phyloP scores from a whole-genome alignment of 2,113 vertebrate species.

The Mustela nigripes region DNA sequence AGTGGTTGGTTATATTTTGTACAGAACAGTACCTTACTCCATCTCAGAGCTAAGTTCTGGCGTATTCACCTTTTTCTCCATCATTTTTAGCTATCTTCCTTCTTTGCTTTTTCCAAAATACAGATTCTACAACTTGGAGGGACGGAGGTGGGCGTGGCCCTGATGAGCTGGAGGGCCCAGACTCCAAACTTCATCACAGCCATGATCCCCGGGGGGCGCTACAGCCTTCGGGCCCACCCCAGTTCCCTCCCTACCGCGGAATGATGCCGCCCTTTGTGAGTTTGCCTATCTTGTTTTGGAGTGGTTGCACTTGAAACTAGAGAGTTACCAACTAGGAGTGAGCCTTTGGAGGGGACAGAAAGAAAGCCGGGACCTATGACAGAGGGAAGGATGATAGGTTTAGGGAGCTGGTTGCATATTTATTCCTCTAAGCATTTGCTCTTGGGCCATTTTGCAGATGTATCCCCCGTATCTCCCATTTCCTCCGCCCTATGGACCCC shows the following conservation, averaged over 20 bases:
- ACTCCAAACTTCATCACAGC: conserved; percentile 86
- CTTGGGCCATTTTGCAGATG: conserved; percentile 89
- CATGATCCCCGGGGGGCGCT: conserved; percentile 89
- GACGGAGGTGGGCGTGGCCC: conserved; percentile 94
- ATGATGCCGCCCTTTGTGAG: conserved; percentile 96
- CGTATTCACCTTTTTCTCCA: neutral
- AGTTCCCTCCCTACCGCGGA: conserved; percentile 94
- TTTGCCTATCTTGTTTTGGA: conserved; percentile 59
- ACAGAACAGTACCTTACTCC: neutral
- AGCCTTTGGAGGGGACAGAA: neutral
- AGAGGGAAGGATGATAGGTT: neutral
- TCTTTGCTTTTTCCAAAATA: conserved; percentile 44
- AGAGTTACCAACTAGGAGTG: neutral
- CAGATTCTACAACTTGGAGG: conserved; percentile 96
- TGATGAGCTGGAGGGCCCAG: conserved; percentile 89
- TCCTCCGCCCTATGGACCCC: conserved; percentile 94
- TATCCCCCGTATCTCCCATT: conserved; percentile 96
- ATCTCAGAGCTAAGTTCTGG: neutral
- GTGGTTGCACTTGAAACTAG: neutral
- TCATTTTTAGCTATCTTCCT: neutral
- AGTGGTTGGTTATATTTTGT: neutral
- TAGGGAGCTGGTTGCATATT: neutral
- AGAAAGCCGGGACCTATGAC: neutral
- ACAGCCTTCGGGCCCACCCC: conserved; percentile 92
- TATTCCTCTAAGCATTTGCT: conserved; percentile 46